Percentiles rank a stretch among this genome's conserved stretches.
phyloP scores from a whole-genome alignment of 2,113 vertebrate genomes.

The Hassar affinis region DNA sequence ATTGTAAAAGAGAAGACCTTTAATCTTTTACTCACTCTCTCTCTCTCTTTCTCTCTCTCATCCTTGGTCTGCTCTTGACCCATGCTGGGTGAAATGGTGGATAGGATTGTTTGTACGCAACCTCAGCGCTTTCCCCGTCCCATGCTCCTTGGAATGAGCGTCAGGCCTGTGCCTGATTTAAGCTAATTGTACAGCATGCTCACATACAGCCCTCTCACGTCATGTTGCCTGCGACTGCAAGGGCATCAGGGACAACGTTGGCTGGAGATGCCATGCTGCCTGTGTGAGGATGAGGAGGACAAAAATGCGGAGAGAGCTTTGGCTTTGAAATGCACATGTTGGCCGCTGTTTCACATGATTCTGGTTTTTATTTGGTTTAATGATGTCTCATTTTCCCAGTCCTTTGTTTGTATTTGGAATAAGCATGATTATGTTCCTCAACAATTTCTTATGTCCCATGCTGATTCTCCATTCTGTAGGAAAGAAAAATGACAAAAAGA shows the following conservation, averaged over 20 bases:
- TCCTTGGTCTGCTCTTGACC: constrained; percentile 49
- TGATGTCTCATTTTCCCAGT: constrained; percentile 26
- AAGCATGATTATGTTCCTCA: not conserved
- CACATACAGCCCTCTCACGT: not conserved
- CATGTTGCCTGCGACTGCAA: constrained; percentile 1
- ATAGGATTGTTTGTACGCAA: constrained; percentile 31
- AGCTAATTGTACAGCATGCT: constrained; percentile 14
- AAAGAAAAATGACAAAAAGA: not conserved
- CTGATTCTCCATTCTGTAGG: not conserved
- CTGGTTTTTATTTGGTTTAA: constrained; percentile 53
- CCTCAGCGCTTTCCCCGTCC: constrained; percentile 20
- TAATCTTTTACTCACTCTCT: constrained; percentile 57
- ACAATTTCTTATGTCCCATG: not conserved
- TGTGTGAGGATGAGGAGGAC: constrained; percentile 24
- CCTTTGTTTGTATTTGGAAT: constrained; percentile 1
- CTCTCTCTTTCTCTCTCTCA: constrained; percentile 28
- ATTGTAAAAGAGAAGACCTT: constrained; percentile 59
- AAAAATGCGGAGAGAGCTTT: constrained; percentile 14
- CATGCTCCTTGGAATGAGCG: constrained; percentile 27
- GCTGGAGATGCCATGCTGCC: constrained; percentile 32
- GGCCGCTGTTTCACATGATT: constrained; percentile 10
- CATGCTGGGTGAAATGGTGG: constrained; percentile 54
- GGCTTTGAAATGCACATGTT: constrained; percentile 11
- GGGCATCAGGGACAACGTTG: not conserved
- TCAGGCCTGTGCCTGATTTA: constrained; percentile 20